A percentile compares a stretch with the other conserved stretches of the same genome.
These are phyloP conservation scores for Drosophila nasuta DNA, from an alignment of 1,140 invertebrate species.

Conservation along the genomic window DNA sequence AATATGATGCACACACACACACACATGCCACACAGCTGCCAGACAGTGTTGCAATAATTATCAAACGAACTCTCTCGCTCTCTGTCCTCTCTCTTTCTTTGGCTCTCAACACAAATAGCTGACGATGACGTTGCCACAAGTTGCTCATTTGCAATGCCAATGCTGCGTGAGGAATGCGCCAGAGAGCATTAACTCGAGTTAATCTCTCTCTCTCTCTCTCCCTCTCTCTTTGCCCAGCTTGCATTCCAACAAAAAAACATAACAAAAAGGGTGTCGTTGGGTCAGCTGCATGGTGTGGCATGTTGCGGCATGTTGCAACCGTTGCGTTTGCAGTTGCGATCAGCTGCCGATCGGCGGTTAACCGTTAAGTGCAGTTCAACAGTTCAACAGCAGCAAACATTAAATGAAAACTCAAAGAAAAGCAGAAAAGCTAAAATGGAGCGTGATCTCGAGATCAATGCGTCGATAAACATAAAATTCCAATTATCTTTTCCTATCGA, in stretches of 20 bases:
- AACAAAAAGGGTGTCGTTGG: conserved; percentile 55
- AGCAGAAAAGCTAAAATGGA: background rate
- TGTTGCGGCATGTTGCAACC: conserved; percentile 22
- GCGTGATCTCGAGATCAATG: background rate
- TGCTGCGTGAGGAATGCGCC: conserved; percentile 52
- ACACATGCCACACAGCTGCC: conserved; percentile 36
- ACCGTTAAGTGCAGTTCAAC: conserved; percentile 44
- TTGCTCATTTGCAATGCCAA: conserved; percentile 56
- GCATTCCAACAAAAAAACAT: conserved; percentile 29
- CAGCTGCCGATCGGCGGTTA: conserved; percentile 36
- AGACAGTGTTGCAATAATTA: conserved; percentile 69
- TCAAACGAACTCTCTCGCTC: conserved; percentile 26
- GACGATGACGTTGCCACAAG: conserved; percentile 18
- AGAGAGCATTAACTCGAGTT: conserved; percentile 5
- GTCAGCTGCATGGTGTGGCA: conserved; percentile 34
- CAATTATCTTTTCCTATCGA: conserved; percentile 8
- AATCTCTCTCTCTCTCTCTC: background rate
- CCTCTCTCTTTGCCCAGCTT: background rate
- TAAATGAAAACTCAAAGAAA: conserved; percentile 4
- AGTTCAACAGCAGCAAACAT: conserved; percentile 35
- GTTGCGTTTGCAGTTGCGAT: conserved; percentile 24
- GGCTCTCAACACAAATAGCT: conserved; percentile 47
- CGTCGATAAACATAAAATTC: background rate
- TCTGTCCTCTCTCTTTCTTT: background rate
- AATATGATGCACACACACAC: conserved; percentile 55